phyloP scores from a whole-genome alignment of 2,797 vertebrate species.

The Kryptopterus vitreolus region DNA sequence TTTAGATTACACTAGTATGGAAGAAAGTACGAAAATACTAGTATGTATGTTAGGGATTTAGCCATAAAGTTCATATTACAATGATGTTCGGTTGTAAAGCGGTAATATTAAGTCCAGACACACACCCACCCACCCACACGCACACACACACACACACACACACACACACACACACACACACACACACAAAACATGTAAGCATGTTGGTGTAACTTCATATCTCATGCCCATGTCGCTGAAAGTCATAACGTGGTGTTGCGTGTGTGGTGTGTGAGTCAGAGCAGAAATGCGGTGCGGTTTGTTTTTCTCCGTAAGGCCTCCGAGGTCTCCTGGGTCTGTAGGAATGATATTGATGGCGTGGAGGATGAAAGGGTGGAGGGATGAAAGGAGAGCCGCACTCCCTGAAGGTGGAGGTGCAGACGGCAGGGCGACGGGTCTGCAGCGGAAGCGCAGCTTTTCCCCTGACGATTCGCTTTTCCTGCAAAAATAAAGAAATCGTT shows the following conservation, averaged over 20 bases:
- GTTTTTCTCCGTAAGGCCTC: constrained; percentile 50
- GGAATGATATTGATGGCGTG: constrained; percentile 75
- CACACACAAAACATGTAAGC: constrained; percentile 12
- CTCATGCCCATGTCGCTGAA: constrained; percentile 37
- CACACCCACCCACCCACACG: too few relatives aligned
- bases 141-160: neutral
- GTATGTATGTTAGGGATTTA: neutral
- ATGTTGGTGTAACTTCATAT: constrained; percentile 31
- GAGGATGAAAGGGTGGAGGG: constrained; percentile 72
- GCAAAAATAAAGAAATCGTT: constrained; percentile 87
- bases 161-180: neutral
- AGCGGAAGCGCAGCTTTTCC: constrained; percentile 79
- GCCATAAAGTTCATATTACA: neutral
- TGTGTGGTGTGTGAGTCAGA: constrained; percentile 46
- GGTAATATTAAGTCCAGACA: neutral
- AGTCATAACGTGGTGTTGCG: constrained; percentile 45
- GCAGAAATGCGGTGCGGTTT: constrained; percentile 45
- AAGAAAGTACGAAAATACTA: neutral
- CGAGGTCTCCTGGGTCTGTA: constrained; percentile 53
- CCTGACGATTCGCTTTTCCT: constrained; percentile 81
- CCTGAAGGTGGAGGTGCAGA: constrained; percentile 71
- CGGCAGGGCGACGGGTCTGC: constrained; percentile 72
- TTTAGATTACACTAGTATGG: too few relatives aligned
- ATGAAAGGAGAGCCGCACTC: constrained; percentile 72
- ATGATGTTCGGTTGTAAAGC: neutral